A percentile compares a stretch with the other conserved stretches of the same genome.
These are phyloP conservation scores for Poecilobothrus nobilitatus DNA, from an alignment of 2,888 invertebrate species.

Conservation along the genomic window DNA sequence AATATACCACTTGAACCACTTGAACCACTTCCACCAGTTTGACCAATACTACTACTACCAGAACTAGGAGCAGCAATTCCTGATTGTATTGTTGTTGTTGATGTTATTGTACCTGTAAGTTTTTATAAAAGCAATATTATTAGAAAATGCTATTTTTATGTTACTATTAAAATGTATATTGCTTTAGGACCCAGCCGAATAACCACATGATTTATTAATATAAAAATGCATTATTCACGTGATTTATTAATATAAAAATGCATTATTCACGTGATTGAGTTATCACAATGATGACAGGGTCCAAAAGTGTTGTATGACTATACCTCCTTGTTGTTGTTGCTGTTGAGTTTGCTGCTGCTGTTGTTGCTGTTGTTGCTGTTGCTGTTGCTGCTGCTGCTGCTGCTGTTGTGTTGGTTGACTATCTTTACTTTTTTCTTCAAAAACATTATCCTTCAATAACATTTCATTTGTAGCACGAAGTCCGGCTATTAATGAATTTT, in stretches of 20 bases:
- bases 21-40: neutral
- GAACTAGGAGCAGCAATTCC: neutral
- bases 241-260: too few relatives aligned
- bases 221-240: too few relatives aligned
- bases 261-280: too few relatives aligned
- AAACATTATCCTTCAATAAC: constrained; percentile 49
- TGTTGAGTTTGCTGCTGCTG: neutral
- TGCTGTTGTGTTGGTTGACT: constrained; percentile 22
- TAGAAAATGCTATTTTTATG: too few relatives aligned
- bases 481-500: constrained; percentile 85
- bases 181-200: too few relatives aligned
- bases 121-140: too few relatives aligned
- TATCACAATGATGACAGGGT: too few relatives aligned
- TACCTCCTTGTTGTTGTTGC: neutral
- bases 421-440: constrained; percentile 56
- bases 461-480: constrained; percentile 77
- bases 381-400: constrained; percentile 1
- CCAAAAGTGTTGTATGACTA: too few relatives aligned
- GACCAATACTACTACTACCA: neutral
- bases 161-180: too few relatives aligned
- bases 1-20: constrained; percentile 5
- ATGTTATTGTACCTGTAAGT: neutral
- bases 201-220: too few relatives aligned
- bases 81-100: neutral
- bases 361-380: neutral